Evolutionary conservation across 2,797 vertebrate genomes (phyloP).

Genomic region (Brotula barbata): DNA sequence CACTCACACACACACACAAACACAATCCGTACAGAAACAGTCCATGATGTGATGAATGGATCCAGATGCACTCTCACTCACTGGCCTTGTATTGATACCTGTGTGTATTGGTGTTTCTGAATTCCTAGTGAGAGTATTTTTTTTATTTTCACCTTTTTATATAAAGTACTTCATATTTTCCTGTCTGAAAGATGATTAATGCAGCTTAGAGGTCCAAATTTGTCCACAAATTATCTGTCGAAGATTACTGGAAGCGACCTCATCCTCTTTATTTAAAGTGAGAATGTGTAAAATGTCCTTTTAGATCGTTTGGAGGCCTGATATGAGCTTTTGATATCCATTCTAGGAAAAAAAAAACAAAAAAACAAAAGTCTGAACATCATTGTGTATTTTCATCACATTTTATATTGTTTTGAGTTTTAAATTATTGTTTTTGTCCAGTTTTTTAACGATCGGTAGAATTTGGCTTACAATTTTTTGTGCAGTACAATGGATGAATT

Average conservation of each 20-base stretch:
- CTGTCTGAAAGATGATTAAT: conserved; percentile 46
- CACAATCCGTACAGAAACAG: conserved; percentile 34
- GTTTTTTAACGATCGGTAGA: conserved; percentile 50
- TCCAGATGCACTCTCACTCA: conserved; percentile 66
- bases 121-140: neutral
- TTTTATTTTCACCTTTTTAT: conserved; percentile 5
- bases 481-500: conserved; percentile 61
- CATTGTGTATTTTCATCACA: conserved; percentile 65
- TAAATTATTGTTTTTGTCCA: conserved; percentile 77
- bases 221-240: conserved; percentile 32
- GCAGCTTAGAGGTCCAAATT: conserved; percentile 63
- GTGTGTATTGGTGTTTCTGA: conserved; percentile 53
- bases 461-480: conserved; percentile 68
- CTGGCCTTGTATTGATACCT: conserved; percentile 53
- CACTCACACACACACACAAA: conserved; percentile 39
- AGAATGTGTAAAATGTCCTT: conserved; percentile 56
- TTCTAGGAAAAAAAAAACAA: conserved; percentile 41
- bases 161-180: conserved; percentile 19
- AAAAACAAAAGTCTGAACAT: conserved; percentile 38
- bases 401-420: conserved; percentile 68
- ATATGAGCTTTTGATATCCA: conserved; percentile 55
- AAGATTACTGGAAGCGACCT: conserved; percentile 45
- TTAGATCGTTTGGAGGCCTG: conserved; percentile 37
- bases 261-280: conserved; percentile 57
- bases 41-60: conserved; percentile 52